phyloP scores from a whole-genome alignment of 2,888 invertebrate species.

The Cecidostiba fungosa region DNA sequence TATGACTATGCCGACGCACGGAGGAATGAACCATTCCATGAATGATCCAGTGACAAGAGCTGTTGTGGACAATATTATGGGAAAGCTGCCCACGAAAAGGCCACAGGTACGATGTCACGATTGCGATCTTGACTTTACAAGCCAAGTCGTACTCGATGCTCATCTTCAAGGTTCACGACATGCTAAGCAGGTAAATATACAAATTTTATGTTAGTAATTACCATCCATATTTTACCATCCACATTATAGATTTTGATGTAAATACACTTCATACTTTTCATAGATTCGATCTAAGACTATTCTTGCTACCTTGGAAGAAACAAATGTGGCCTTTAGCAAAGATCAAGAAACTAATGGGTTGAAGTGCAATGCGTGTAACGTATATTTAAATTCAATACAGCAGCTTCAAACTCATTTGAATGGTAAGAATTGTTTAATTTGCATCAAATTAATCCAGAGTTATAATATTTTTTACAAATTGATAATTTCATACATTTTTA shows the following conservation, averaged over 20 bases:
- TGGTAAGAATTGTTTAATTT: conserved; percentile 68
- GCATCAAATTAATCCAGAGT: not conserved
- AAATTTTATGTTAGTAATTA: not conserved
- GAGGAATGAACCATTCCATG: conserved; percentile 63
- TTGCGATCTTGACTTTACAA: conserved; percentile 80
- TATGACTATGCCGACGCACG: conserved; percentile 41
- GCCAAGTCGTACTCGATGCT: conserved; percentile 80
- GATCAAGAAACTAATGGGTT: conserved; percentile 77
- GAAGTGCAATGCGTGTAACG: conserved; percentile 80
- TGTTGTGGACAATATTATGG: conserved; percentile 81
- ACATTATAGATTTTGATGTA: conserved; percentile 1
- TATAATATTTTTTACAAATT: conserved; percentile 1
- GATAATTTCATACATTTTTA: conserved; percentile 58
- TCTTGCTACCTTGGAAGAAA: conserved; percentile 77
- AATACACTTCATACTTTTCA: not conserved
- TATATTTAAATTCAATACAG: conserved; percentile 80
- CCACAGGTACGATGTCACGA: conserved; percentile 79
- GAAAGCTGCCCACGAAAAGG: conserved; percentile 80
- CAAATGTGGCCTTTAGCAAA: conserved; percentile 77
- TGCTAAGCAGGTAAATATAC: conserved; percentile 75
- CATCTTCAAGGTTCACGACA: conserved; percentile 79
- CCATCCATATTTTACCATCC: not conserved
- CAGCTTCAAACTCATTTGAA: conserved; percentile 80
- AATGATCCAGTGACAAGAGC: conserved; percentile 81
- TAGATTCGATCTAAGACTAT: conserved; percentile 78